A percentile compares a stretch with the other conserved stretches of the same genome.
These are phyloP conservation scores for Alligator sinensis DNA, from an alignment of 2,113 vertebrate genomes.

Conservation along the genomic window DNA sequence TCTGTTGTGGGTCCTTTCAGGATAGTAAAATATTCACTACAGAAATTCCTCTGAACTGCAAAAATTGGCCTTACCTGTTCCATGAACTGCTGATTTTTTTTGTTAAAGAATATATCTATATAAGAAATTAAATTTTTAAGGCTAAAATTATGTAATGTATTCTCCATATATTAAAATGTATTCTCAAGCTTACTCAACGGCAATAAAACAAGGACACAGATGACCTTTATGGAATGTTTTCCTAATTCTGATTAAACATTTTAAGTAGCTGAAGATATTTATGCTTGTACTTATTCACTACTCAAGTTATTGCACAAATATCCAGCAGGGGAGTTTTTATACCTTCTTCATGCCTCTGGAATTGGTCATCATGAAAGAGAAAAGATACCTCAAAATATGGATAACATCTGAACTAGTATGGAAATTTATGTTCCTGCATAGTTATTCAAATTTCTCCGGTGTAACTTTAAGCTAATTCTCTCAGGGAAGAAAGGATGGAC, in stretches of 20 bases:
- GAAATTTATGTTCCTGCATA: neutral
- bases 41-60: neutral
- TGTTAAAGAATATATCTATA: neutral
- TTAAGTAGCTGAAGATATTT: neutral
- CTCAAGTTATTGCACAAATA: neutral
- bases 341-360: neutral
- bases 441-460: neutral
- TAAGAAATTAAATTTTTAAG: neutral
- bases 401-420: neutral
- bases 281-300: neutral
- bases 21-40: neutral
- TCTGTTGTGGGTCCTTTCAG: neutral
- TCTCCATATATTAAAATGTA: neutral
- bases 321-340: neutral
- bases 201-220: neutral
- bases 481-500: neutral
- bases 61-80: neutral
- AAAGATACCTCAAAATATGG: neutral
- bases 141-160: neutral
- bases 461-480: neutral
- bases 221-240: neutral
- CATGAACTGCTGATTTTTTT: neutral
- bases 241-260: neutral
- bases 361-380: neutral
- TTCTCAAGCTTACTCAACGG: neutral